Conservation (phyloP, 2,888 invertebrate genomes). For the Heteropelma amictum region DNA sequence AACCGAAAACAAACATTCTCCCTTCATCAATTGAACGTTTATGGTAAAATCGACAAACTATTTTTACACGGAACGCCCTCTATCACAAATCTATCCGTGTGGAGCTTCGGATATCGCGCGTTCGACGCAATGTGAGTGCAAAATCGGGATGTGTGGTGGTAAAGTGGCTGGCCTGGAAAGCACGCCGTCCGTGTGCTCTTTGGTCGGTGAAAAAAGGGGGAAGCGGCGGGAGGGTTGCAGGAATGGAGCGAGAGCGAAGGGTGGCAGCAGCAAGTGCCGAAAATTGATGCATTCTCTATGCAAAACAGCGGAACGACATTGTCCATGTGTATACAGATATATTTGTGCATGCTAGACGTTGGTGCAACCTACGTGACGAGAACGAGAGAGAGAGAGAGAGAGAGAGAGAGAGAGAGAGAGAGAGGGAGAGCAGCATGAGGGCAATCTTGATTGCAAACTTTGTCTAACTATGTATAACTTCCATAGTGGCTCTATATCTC, state of each 20-base stretch:
- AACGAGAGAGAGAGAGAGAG: conserved; percentile 30
- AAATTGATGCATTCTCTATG: conserved; percentile 76
- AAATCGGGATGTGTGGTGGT: conserved; percentile 40
- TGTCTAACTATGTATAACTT: not conserved
- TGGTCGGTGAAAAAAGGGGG: conserved; percentile 21
- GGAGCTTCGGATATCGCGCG: conserved; percentile 12
- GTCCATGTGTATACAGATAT: conserved; percentile 3
- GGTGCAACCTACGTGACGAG: conserved; percentile 33
- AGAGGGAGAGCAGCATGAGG: conserved; percentile 22
- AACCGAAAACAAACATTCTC: no score
- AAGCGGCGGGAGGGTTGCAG: no score
- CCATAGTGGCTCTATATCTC: not conserved
- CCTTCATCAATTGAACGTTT: no score
- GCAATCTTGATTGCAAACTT: conserved; percentile 28
- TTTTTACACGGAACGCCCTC: not conserved
- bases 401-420: conserved; percentile 30
- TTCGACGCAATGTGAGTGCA: conserved; percentile 1
- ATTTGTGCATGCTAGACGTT: not conserved
- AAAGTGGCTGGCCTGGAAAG: conserved; percentile 32
- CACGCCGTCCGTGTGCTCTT: conserved; percentile 11
- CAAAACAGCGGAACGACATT: conserved; percentile 71
- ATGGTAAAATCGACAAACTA: no score
- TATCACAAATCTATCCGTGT: not conserved
- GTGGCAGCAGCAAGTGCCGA: conserved; percentile 65
- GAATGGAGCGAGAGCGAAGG: conserved; percentile 39